Base-by-base conservation (phyloP, 2,113 vertebrate genomes). In the Pomatostomus ruficeps region DNA sequence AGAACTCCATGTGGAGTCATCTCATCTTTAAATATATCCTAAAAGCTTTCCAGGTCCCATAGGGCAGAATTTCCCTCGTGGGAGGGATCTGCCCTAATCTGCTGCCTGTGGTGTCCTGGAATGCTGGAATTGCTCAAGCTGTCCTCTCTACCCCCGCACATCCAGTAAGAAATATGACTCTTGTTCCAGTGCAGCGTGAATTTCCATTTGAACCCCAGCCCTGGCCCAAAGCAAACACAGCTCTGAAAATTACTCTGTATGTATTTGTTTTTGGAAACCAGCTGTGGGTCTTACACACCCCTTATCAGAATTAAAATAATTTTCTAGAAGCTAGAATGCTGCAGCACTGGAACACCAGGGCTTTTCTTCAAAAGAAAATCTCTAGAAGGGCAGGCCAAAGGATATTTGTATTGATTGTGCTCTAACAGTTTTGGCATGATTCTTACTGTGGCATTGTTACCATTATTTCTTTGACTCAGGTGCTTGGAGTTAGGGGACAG, bases 151-250 rank as follows among this genome's bases (percentile, higher is more conserved):
- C 20, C 72, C 71, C 74, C 1, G 0, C 72, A 6, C 18, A 28
- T 33, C 66, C 11, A 33, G 62, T 52, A 21, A 52, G 79, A 91
- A 93, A 68, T 14, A 4, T 0, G 57, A 85, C 36, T 83, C 77
- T 52, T 52, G 45, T 76, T 95, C 66, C 66, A 73, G 52, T 24
- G 59, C 22, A 38, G 1, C 8, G 52, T 36, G 43, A 45, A 40
- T 95, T 96, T 93, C 91, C 73, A 51, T 73, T 35, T 48, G n/a
- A 87, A 54, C 58, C 31, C 16, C 45, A 71, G 71, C 89, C 62
- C 28, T 82, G 89, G 93, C 91, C 93, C 62, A 72, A 82, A 88
- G 93, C 93, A 92, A 91, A 88, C 66, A 49, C 28, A 24, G 36
- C 67, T 85, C 78, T 46, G 45, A 54, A 73, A 93, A 42, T 38